Evolutionary conservation across 2,113 vertebrate species (phyloP), one percentile per base, ranked within the genome.

Genomic region (Xenopus borealis): DNA sequence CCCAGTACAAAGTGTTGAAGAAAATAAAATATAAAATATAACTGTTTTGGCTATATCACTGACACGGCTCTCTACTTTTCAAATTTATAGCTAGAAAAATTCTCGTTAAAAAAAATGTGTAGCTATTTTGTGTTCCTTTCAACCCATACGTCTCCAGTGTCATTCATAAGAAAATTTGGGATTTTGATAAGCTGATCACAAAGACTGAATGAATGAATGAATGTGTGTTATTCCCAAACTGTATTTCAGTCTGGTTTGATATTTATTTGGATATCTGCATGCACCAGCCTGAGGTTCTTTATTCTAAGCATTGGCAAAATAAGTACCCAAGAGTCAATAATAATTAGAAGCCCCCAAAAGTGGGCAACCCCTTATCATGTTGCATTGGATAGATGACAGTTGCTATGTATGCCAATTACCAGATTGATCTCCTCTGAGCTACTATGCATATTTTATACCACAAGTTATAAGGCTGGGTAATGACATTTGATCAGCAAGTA

Each of bases 401-500:
- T 69, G 57, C 14, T 67, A 53, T 55, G 63, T 66, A 33, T 55
- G n/a, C 65, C 55, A 69, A 75, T 69, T 75, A 75, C 44, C 14
- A 69, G 58, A 66, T 13, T 20, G 47, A 20, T 58, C 62, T 66
- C 71, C 18, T 11, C 62, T 62, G 65, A 46, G 17, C 55, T 12
- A n/a, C 57, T 69, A 12, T 75, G 65, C 44, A 75, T 75, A 69
- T 69, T 61, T 62, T 62, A 75, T 69, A 62, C 27, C 19, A 46
- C 23, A n/a, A 47, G 17, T 33, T 62, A 62, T 69, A 69, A 66
- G 46, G 12, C 58, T 53, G 17, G 7, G 23, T 62, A 69, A 69
- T 62, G 66, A 69, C 61, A 63, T 69, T 62, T 75, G 73, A 69
- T 69, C 57, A 75, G 59, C 45, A 62, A 75, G 72, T 57, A 69